phyloP scores from a whole-genome alignment of 1,140 invertebrate species.

The Littorina saxatilis region DNA sequence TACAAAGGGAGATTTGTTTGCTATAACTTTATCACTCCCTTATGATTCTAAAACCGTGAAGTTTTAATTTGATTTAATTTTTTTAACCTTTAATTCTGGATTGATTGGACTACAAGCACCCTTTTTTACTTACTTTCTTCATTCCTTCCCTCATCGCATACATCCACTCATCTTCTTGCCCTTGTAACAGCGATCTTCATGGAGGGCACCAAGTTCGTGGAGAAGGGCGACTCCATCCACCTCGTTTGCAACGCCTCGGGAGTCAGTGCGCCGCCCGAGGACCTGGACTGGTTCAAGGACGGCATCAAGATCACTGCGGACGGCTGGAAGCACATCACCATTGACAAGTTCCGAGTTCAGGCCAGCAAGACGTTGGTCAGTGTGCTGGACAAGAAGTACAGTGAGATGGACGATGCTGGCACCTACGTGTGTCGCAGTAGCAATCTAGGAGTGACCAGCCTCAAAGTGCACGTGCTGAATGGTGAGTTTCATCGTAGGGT shows the following conservation, averaged over 20 bases:
- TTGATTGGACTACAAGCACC: no score
- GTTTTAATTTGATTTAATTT: no score
- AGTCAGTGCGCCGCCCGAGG: conserved; percentile 44
- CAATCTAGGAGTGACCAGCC: conserved; percentile 43
- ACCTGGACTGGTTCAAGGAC: conserved; percentile 66
- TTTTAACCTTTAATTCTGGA: no score
- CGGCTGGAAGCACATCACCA: conserved; percentile 43
- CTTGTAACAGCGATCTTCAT: conserved; percentile 55
- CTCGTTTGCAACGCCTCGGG: conserved; percentile 60
- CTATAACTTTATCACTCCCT: no score
- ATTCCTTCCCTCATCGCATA: no score
- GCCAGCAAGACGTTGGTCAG: conserved; percentile 46
- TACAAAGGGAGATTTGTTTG: no score
- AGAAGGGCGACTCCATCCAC: conserved; percentile 62
- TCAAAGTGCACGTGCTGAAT: conserved; percentile 48
- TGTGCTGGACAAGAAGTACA: conserved; percentile 50
- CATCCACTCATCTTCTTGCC: no score
- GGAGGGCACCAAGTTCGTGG: conserved; percentile 59
- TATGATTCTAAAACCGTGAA: no score
- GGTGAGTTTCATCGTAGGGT: conserved; percentile 37
- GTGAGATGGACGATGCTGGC: conserved; percentile 46
- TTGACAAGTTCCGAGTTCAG: conserved; percentile 46
- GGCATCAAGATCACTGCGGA: conserved; percentile 56
- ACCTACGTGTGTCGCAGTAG: conserved; percentile 47
- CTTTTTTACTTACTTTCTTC: no score